A percentile compares a stretch with the other conserved stretches of the same genome.
Evolutionary conservation across 2,113 vertebrate species (phyloP).

Genomic region (Nesogale talazaci): DNA sequence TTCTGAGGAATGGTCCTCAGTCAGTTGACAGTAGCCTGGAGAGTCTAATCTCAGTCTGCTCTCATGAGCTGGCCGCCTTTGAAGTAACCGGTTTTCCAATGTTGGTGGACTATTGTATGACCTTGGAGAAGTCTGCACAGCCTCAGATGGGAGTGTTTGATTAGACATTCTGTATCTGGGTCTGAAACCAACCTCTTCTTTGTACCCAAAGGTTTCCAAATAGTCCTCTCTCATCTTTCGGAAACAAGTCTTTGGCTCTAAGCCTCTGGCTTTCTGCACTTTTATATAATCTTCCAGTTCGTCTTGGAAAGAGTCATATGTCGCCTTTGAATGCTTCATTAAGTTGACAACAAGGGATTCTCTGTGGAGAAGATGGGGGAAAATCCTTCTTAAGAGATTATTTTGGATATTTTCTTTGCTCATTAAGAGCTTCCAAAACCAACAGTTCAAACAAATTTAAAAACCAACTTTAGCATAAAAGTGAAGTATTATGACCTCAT

Average conservation of each 20-base stretch:
- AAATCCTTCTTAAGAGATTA: conserved; percentile 67
- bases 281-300: conserved; percentile 90
- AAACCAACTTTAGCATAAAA: conserved; percentile 34
- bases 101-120: conserved; percentile 45
- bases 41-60: conserved; percentile 50
- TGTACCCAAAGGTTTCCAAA: conserved; percentile 64
- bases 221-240: conserved; percentile 74
- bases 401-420: conserved; percentile 52
- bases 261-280: conserved; percentile 89
- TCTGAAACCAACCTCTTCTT: conserved; percentile 62
- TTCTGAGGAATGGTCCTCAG: conserved; percentile 61
- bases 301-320: conserved; percentile 88
- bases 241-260: conserved; percentile 85
- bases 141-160: conserved; percentile 59
- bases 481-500: conserved; percentile 15
- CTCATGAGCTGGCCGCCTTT: conserved; percentile 64
- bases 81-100: conserved; percentile 37
- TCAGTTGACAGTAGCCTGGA: background rate
- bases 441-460: conserved; percentile 58
- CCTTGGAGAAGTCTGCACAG: conserved; percentile 62
- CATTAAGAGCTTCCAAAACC: conserved; percentile 36
- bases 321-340: conserved; percentile 87
- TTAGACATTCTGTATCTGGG: conserved; percentile 54
- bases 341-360: conserved; percentile 85
- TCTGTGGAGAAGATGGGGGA: conserved; percentile 82